These are phyloP conservation scores for Xenopus petersii DNA, from an alignment of 2,797 vertebrate species.

Conservation along the genomic window DNA sequence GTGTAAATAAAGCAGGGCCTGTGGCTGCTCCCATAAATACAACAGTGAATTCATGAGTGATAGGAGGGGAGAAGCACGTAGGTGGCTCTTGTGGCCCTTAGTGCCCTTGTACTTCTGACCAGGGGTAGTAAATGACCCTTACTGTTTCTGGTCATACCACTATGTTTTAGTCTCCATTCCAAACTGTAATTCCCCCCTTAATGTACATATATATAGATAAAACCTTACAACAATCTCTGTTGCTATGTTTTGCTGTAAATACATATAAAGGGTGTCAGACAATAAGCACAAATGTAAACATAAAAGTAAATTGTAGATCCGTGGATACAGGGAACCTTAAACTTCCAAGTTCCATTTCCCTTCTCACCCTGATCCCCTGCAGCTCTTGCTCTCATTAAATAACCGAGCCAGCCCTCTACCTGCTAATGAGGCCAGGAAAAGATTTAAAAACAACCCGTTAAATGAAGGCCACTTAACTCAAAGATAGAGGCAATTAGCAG, in stretches of 20 bases:
- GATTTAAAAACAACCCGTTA: conserved; percentile 24
- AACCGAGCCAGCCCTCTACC: conserved; percentile 3
- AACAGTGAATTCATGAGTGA: too few relatives aligned
- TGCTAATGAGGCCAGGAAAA: conserved; percentile 31
- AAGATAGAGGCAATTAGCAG: conserved; percentile 46
- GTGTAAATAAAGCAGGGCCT: too few relatives aligned
- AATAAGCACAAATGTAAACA: not conserved
- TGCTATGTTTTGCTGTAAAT: not conserved
- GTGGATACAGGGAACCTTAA: conserved; percentile 4
- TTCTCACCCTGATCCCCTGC: conserved; percentile 1
- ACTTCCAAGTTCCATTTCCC: not conserved
- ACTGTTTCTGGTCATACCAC: not conserved
- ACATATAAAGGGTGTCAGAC: not conserved
- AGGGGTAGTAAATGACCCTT: too few relatives aligned
- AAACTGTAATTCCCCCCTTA: not conserved
- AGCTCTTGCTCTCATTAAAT: conserved; percentile 16
- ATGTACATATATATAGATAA: too few relatives aligned
- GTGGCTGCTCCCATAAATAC: too few relatives aligned
- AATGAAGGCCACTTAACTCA: conserved; percentile 44
- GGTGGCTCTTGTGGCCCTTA: too few relatives aligned
- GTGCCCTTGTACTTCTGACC: too few relatives aligned
- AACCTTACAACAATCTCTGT: too few relatives aligned
- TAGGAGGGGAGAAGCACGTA: too few relatives aligned
- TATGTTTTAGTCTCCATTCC: too few relatives aligned
- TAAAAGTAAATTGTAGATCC: not conserved